phyloP scores from a whole-genome alignment of 1,140 invertebrate genomes.

The Heliconius hermathena region DNA sequence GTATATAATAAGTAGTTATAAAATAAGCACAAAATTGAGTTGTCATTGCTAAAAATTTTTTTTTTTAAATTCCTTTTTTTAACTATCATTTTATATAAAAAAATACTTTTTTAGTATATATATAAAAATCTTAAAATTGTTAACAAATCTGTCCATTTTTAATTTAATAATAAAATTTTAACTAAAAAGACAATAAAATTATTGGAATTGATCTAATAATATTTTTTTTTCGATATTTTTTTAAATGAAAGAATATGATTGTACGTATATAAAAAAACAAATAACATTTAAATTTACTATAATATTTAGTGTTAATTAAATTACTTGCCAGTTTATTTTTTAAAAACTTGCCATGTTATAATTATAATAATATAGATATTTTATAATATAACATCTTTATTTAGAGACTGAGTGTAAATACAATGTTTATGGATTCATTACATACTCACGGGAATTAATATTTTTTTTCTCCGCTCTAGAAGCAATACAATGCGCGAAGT shows the following conservation, averaged over 20 bases:
- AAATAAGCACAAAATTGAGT: background rate
- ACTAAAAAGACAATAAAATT: constrained; percentile 3
- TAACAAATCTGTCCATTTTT: constrained; percentile 7
- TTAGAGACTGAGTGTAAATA: no score
- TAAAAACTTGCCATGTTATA: background rate
- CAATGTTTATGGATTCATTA: no score
- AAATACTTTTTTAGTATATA: background rate
- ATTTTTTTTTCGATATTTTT: background rate
- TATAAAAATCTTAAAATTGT: background rate
- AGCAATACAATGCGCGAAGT: no score
- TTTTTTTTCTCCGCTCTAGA: no score
- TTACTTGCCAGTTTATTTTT: background rate
- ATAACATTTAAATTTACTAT: background rate
- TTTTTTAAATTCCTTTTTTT: background rate
- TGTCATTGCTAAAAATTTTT: background rate
- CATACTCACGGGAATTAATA: no score
- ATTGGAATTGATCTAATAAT: background rate
- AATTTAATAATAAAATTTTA: background rate
- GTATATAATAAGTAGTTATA: background rate
- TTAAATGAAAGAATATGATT: background rate
- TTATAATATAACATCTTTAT: background rate
- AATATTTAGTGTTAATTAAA: background rate
- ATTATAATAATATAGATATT: background rate
- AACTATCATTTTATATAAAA: background rate
- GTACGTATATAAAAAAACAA: background rate